These are phyloP conservation scores for Bombus haemorrhoidalis DNA, from an alignment of 1,140 invertebrate genomes.

Conservation along the genomic window DNA sequence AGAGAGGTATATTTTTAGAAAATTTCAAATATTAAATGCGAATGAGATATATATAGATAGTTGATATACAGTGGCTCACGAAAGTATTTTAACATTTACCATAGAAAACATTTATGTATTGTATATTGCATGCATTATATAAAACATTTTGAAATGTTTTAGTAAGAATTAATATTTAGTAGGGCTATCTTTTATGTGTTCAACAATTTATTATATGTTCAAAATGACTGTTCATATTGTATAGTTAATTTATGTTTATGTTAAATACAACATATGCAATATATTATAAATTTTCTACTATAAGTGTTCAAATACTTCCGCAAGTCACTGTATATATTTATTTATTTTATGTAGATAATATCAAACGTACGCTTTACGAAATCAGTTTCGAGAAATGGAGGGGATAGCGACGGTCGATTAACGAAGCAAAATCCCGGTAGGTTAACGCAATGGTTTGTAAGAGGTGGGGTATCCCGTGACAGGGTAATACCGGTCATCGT, in stretches of 20 bases:
- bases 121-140: no score
- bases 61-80: neutral
- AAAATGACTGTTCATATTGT: no score
- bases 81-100: neutral
- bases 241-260: no score
- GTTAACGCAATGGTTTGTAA: neutral
- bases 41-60: neutral
- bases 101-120: neutral
- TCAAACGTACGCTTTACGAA: neutral
- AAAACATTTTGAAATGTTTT: neutral
- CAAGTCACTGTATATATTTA: neutral
- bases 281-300: no score
- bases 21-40: neutral
- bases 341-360: neutral
- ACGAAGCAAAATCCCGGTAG: neutral
- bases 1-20: neutral
- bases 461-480: slow-evolving; percentile 36
- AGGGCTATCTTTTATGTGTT: no score
- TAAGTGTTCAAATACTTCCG: no score
- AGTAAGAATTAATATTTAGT: no score
- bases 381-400: neutral
- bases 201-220: no score
- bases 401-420: neutral
- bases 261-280: neutral
- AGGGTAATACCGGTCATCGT: slow-evolving; percentile 11